These are phyloP conservation scores for Takifugu ocellatus DNA, from an alignment of 2,797 vertebrate genomes.

Conservation along the genomic window DNA sequence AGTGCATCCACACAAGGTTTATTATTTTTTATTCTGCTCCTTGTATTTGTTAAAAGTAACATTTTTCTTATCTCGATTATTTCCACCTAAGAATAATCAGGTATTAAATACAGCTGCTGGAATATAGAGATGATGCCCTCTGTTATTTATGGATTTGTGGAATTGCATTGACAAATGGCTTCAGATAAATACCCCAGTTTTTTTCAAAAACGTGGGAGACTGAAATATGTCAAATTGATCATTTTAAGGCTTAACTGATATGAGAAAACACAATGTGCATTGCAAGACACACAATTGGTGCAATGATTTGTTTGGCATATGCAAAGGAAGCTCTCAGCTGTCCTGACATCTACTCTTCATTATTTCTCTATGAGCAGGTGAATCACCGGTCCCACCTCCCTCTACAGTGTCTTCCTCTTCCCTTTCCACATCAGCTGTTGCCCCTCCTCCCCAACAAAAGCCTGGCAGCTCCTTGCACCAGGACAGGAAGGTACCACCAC, in stretches of 20 bases:
- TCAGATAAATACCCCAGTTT: too few relatives aligned
- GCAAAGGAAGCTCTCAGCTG: not conserved
- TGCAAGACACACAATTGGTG: too few relatives aligned
- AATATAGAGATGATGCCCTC: not conserved
- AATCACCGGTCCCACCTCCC: conserved; percentile 92
- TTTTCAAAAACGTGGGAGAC: too few relatives aligned
- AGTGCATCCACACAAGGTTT: conserved; percentile 94
- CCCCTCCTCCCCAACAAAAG: conserved; percentile 88
- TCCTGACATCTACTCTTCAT: not conserved
- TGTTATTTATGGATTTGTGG: too few relatives aligned
- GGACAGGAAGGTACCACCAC: conserved; percentile 95
- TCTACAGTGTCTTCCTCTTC: conserved; percentile 91
- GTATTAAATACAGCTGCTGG: too few relatives aligned
- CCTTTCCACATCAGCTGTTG: conserved; percentile 86
- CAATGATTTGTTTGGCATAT: not conserved
- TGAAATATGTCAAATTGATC: too few relatives aligned
- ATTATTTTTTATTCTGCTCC: not conserved
- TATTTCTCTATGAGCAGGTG: conserved; percentile 73
- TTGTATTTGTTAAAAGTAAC: not conserved
- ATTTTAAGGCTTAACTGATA: too few relatives aligned
- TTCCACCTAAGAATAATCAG: too few relatives aligned
- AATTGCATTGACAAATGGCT: too few relatives aligned
- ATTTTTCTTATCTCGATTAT: too few relatives aligned
- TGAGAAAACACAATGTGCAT: too few relatives aligned
- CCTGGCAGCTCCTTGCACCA: conserved; percentile 78